Base-by-base conservation (phyloP, 2,113 vertebrate genomes). In the Rostratula benghalensis region DNA sequence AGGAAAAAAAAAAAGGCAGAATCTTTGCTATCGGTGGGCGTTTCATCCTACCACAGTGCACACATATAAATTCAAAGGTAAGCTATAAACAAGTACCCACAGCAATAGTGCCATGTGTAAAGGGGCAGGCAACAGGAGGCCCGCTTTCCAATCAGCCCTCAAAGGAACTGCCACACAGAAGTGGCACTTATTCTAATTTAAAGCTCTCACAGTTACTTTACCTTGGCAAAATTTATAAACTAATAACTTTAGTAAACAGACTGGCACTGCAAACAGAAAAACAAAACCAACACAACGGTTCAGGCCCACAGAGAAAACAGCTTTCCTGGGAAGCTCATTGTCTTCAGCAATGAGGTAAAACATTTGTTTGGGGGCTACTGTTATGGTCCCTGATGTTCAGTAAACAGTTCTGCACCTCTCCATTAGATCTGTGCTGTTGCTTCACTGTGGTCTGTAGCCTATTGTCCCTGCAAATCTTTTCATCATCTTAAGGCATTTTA, bases 181-280 rank as follows among this genome's bases (percentile, higher is more conserved):
- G 98, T 98, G 98, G 97, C 97, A 98, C 98, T 98, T 98, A 98
- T 25, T 97, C 97, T 98, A 98, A 98, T 98, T 98, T 98, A 98
- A 98, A 98, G 97, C 98, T 97, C 97, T 98, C 97, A 93, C 91
- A 94, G 94, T 98, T 97, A 97, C 96, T 98, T 98, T 97, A 97
- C 95, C 97, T 97, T 98, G 97, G 95, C 97, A 98, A 98, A 98
- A 98, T 97, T 96, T 98, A 98, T 97, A 98, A 97, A 98, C 97
- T 97, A 97, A 97, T 97, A 98, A 98, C 97, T 98, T 98, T 70
- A 97, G 97, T 98, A 98, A 97, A 97, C 96, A 95, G 91, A 93
- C 95, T 83, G 97, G 94, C 69, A 96, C 82, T 97, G 95, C 95
- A 98, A 97, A 97, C 95, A 97, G 93, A 96, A 97, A 97, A 94